These are phyloP conservation scores for Anisognathus igniventris DNA, from an alignment of 2,797 vertebrate genomes.

Conservation along the genomic window DNA sequence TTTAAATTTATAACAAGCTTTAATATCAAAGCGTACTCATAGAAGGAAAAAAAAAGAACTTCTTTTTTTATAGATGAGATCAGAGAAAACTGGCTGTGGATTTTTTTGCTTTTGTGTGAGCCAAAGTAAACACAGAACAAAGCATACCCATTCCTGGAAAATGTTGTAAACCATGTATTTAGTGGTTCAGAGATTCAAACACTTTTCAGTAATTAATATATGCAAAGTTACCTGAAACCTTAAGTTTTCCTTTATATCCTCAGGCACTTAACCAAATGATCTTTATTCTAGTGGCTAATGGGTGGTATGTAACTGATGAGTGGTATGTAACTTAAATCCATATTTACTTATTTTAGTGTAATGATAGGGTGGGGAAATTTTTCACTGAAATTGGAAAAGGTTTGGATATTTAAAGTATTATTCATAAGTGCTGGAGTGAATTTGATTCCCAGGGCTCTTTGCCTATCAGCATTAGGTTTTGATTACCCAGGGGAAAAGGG, in stretches of 20 bases:
- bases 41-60: not conserved
- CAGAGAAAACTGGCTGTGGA: not conserved
- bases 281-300: not conserved
- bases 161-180: not conserved
- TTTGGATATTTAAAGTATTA: not conserved
- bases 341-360: not conserved
- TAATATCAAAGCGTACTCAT: not conserved
- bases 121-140: conserved; percentile 2
- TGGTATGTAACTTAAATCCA: not conserved
- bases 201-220: not conserved
- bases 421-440: not conserved
- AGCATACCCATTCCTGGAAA: not conserved
- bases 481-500: not conserved
- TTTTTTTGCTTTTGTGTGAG: not conserved
- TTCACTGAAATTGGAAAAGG: not conserved
- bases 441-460: not conserved
- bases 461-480: not conserved
- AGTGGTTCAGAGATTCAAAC: not conserved
- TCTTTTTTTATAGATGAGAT: not conserved
- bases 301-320: not conserved
- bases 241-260: not conserved
- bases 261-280: not conserved
- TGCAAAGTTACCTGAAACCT: not conserved
- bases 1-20: not conserved
- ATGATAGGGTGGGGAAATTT: not conserved